These are phyloP conservation scores for Loripinus fragilis DNA, from an alignment of 2,888 invertebrate genomes.

Conservation along the genomic window DNA sequence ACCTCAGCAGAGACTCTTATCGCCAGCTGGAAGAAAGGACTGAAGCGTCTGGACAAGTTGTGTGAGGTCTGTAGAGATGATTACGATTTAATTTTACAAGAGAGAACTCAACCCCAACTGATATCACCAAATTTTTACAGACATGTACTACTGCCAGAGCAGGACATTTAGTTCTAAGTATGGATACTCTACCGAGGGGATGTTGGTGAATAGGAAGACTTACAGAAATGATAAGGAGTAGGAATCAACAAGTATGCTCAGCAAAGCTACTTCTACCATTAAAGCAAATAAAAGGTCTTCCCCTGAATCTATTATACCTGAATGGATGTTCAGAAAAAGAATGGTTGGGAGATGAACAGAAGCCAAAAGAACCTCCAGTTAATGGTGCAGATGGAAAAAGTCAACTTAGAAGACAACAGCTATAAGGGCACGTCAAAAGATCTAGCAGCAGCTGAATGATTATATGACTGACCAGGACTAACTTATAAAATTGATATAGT, in stretches of 20 bases:
- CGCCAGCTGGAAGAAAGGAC: slow-evolving; percentile 8
- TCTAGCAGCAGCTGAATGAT: background rate
- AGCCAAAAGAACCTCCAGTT: background rate
- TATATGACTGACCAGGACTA: background rate
- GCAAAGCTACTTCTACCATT: too few relatives aligned
- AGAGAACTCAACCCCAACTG: background rate
- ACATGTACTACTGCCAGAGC: background rate
- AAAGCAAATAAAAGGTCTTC: background rate
- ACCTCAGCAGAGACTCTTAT: background rate
- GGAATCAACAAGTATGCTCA: background rate
- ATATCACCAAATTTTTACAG: background rate
- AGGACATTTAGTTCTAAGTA: slow-evolving; percentile 1
- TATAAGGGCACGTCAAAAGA: background rate
- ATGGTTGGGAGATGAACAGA: background rate
- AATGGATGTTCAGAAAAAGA: background rate
- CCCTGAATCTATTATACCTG: background rate
- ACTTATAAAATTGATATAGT: background rate
- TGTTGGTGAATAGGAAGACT: background rate
- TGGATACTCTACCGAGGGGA: background rate
- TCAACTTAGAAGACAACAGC: background rate
- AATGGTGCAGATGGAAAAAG: background rate
- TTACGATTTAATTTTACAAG: background rate
- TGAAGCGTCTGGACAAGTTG: background rate
- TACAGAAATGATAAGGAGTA: background rate
- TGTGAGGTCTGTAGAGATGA: slow-evolving; percentile 5